Conservation (phyloP, 2,888 invertebrate species). For the Cylloceria caligata region DNA sequence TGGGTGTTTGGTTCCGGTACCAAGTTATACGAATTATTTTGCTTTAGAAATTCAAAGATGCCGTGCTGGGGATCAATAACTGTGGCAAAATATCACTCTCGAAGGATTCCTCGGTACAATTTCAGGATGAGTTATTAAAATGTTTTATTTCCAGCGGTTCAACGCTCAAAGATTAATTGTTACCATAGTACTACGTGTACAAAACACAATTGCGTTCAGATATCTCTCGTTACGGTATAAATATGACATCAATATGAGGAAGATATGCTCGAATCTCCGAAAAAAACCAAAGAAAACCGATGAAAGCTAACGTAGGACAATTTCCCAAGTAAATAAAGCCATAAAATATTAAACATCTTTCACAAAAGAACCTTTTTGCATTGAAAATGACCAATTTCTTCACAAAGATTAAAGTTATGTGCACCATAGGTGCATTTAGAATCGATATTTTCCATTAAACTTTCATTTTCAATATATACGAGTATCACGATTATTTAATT, state of each 20-base stretch:
- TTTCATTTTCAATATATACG: too few relatives aligned
- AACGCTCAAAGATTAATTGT: neutral
- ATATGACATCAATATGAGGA: too few relatives aligned
- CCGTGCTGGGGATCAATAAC: neutral
- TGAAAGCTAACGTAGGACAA: too few relatives aligned
- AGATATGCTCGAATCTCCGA: too few relatives aligned
- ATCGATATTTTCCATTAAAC: too few relatives aligned
- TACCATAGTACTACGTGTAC: neutral
- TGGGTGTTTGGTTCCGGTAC: conserved; percentile 59
- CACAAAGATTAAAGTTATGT: neutral
- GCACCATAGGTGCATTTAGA: too few relatives aligned
- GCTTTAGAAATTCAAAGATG: conserved; percentile 39
- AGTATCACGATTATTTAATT: too few relatives aligned
- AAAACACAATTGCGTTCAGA: neutral
- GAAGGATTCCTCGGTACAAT: neutral
- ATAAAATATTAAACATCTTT: too few relatives aligned
- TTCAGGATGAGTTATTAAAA: conserved; percentile 12
- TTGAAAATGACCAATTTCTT: neutral
- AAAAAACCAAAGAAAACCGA: too few relatives aligned
- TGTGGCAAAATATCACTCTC: conserved; percentile 24
- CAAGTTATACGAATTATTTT: conserved; percentile 34
- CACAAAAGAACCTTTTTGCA: too few relatives aligned
- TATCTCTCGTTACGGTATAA: too few relatives aligned
- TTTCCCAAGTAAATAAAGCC: too few relatives aligned
- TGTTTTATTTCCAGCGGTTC: neutral